A percentile compares a stretch with the other conserved stretches of the same genome.
Evolutionary conservation across 2,113 vertebrate species (phyloP).

Genomic region (Pangasianodon gigas): DNA sequence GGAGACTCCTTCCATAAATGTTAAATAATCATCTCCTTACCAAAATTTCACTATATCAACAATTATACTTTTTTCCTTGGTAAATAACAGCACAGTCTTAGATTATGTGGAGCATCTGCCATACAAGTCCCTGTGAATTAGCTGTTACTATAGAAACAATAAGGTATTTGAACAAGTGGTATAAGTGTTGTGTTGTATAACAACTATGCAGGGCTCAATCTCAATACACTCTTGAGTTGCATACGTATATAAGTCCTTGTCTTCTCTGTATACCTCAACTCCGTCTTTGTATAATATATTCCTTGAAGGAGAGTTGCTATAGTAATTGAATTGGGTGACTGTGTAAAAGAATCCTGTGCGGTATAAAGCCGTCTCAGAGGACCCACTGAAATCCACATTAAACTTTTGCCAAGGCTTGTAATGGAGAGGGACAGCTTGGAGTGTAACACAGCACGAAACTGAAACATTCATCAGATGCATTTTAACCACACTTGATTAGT

Average conservation of each 20-base stretch:
- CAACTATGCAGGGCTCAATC: neutral
- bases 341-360: constrained; percentile 22
- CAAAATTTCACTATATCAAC: neutral
- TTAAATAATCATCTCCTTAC: neutral
- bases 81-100: neutral
- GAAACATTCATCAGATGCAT: constrained; percentile 7
- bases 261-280: neutral
- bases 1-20: neutral
- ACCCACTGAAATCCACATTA: constrained; percentile 8
- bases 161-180: neutral
- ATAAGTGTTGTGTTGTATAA: neutral
- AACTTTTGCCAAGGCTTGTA: constrained; percentile 15
- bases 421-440: constrained; percentile 14
- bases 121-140: neutral
- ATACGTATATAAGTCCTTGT: neutral
- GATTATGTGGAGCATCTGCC: neutral
- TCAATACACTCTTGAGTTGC: neutral
- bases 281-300: neutral
- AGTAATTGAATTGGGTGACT: constrained; percentile 32
- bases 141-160: neutral
- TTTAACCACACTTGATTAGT: neutral
- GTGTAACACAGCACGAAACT: neutral
- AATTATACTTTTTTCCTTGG: neutral
- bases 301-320: constrained; percentile 9
- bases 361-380: constrained; percentile 10